Evolutionary conservation across 2,888 invertebrate species (phyloP).

Genomic region (Euzophera pinguis): DNA sequence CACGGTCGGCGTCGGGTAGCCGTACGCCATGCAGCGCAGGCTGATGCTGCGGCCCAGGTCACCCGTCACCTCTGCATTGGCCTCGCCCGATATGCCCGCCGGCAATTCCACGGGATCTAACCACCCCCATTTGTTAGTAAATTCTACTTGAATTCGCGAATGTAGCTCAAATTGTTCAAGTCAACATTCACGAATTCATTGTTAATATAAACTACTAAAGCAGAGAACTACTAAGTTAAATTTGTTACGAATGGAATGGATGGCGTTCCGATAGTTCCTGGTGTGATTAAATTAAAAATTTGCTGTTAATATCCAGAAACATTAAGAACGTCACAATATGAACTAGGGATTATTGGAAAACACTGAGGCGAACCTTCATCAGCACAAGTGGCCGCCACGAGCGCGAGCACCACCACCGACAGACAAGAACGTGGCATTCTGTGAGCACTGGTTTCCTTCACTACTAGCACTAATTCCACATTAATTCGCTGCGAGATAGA

Average conservation of each 20-base stretch:
- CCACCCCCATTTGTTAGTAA: constrained; percentile 49
- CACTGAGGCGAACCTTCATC: constrained; percentile 45
- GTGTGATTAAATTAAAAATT: constrained; percentile 9
- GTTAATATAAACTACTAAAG: constrained; percentile 42
- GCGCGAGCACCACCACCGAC: constrained; percentile 36
- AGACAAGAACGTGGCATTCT: constrained; percentile 28
- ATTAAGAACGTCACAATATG: constrained; percentile 32
- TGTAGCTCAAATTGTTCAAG: constrained; percentile 13
- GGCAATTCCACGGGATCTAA: constrained; percentile 80
- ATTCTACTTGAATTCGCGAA: constrained; percentile 34
- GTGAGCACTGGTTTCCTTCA: not conserved
- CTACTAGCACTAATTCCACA: not conserved
- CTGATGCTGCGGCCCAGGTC: constrained; percentile 84
- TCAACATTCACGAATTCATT: constrained; percentile 46
- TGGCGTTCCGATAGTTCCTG: constrained; percentile 30
- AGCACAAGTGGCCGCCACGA: constrained; percentile 42
- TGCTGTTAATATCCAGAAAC: constrained; percentile 28
- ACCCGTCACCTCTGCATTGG: constrained; percentile 82
- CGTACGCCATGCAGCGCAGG: constrained; percentile 90
- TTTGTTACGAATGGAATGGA: constrained; percentile 43
- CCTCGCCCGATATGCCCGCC: constrained; percentile 84
- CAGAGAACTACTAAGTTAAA: constrained; percentile 33
- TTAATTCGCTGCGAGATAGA: not conserved
- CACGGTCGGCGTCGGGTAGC: constrained; percentile 88
- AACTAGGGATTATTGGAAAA: constrained; percentile 29